Conservation (phyloP, 1,140 invertebrate genomes). For the Pogonomyrmex barbatus region DNA sequence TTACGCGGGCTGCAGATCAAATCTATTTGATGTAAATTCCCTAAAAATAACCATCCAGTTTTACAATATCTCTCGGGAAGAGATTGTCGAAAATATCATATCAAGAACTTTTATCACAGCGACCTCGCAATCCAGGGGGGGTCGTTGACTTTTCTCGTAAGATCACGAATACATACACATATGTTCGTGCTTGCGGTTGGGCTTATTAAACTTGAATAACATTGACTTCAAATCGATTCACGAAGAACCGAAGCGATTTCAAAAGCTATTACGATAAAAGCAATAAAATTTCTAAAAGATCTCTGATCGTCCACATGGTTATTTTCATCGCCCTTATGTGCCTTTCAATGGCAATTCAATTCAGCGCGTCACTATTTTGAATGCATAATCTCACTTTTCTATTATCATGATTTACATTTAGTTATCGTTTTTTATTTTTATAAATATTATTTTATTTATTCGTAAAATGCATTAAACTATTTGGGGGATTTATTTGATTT, state of each 20-base stretch:
- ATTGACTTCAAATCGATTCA: constrained; percentile 30
- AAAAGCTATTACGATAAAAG: not conserved
- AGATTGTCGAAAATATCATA: not conserved
- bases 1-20: not conserved
- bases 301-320: not conserved
- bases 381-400: constrained; percentile 41
- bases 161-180: not conserved
- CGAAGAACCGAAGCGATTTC: constrained; percentile 48
- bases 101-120: constrained; percentile 21
- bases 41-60: constrained; percentile 29
- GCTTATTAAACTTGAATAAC: constrained; percentile 56
- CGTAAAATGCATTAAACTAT: not conserved
- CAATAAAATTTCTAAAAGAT: constrained; percentile 47
- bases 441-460: not conserved
- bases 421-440: constrained; percentile 17
- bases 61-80: not conserved
- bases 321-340: not conserved
- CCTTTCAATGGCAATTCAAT: constrained; percentile 15
- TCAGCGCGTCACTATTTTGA: constrained; percentile 29
- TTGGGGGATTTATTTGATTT: not conserved
- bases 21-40: not conserved
- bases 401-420: constrained; percentile 41
- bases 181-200: constrained; percentile 3
- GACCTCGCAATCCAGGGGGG: constrained; percentile 12
- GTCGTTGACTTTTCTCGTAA: not conserved